Evolutionary conservation across 2,797 vertebrate genomes (phyloP).

Genomic region (Paramormyrops hopkinsi): DNA sequence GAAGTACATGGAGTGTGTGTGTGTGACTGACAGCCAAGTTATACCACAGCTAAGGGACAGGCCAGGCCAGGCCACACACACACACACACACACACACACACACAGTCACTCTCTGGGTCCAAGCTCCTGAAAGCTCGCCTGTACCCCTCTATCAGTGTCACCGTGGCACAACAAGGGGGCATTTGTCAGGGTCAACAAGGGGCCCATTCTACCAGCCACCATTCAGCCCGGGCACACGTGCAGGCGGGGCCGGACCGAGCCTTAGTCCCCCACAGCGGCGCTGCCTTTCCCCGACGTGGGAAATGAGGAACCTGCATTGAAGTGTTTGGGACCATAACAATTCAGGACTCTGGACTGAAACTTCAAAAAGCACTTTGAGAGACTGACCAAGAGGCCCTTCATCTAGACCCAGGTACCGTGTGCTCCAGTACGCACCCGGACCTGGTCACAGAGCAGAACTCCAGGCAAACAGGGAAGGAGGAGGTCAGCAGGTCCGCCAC

Average conservation of each 20-base stretch:
- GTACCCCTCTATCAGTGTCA: conserved; percentile 15
- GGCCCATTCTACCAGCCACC: neutral
- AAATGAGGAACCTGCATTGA: neutral
- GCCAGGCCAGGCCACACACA: neutral
- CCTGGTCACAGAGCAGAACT: neutral
- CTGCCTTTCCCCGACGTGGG: neutral
- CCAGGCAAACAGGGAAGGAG: neutral
- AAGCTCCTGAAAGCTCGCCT: neutral
- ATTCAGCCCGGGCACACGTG: neutral
- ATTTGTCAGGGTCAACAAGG: conserved; percentile 21
- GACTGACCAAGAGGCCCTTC: neutral
- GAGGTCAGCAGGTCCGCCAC: neutral
- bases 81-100: neutral
- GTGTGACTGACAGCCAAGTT: neutral
- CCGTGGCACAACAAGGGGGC: conserved; percentile 2
- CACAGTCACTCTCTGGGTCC: neutral
- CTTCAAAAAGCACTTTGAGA: neutral
- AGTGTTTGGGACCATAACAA: neutral
- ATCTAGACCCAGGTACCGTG: neutral
- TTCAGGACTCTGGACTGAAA: neutral
- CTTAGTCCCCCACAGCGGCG: neutral
- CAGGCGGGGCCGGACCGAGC: neutral
- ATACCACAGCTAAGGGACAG: neutral
- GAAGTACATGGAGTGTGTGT: neutral
- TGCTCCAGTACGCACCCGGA: neutral